phyloP scores from a whole-genome alignment of 2,113 vertebrate genomes.

The Micronycteris hirsuta region DNA sequence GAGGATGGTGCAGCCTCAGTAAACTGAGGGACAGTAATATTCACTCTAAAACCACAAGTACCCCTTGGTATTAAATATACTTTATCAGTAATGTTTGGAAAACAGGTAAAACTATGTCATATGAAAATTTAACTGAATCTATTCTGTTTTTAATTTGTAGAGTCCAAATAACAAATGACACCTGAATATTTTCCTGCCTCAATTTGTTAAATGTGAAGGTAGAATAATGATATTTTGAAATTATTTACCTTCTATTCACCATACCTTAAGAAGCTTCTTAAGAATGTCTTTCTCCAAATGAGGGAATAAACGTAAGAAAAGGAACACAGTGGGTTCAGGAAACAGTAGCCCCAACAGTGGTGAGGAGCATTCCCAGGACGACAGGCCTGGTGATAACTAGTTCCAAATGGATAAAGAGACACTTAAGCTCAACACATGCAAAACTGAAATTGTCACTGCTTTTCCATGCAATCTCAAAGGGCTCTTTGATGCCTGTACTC shows the following conservation, averaged over 20 bases:
- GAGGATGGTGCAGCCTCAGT: not conserved
- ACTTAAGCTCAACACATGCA: not conserved
- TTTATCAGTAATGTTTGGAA: not conserved
- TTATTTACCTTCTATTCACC: not conserved
- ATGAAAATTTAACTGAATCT: not conserved
- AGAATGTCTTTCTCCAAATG: not conserved
- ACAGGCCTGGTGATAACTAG: not conserved
- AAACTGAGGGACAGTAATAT: not conserved
- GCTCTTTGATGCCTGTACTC: not conserved
- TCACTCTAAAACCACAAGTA: not conserved
- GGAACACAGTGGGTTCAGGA: not conserved
- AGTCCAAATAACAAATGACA: not conserved
- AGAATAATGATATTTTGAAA: not conserved
- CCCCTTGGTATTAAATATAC: not conserved
- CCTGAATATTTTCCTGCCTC: not conserved
- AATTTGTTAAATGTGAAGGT: not conserved
- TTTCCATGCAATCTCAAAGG: not conserved
- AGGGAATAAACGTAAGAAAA: not conserved
- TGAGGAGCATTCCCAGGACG: not conserved
- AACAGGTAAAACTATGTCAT: not conserved
- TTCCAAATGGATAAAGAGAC: not conserved
- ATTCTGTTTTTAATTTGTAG: not conserved
- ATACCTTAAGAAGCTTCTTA: not conserved
- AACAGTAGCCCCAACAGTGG: not conserved
- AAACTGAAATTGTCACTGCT: not conserved